Percentiles rank a stretch among this genome's conserved stretches.
Conservation (phyloP, 2,113 vertebrate species). For the Oplegnathus fasciatus region DNA sequence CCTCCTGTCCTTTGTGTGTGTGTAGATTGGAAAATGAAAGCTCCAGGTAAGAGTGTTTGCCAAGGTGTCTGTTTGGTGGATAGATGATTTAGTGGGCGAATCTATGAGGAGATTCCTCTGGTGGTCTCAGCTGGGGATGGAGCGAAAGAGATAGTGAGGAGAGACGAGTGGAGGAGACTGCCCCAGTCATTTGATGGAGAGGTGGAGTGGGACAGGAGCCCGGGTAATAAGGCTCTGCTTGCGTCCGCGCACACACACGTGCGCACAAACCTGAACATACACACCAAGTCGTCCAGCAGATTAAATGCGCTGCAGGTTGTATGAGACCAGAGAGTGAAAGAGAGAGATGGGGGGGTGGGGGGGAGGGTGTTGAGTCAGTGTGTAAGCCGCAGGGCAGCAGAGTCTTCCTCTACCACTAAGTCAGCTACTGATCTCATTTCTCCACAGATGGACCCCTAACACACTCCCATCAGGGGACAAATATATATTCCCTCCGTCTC, state of each 20-base stretch:
- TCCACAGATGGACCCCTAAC: constrained; percentile 80
- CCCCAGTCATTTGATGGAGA: constrained; percentile 69
- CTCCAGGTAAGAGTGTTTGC: constrained; percentile 65
- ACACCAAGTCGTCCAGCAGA: constrained; percentile 59
- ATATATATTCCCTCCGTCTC: constrained; percentile 72
- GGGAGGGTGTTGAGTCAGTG: constrained; percentile 64
- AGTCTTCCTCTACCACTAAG: constrained; percentile 77
- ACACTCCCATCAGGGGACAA: constrained; percentile 76
- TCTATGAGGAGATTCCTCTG: constrained; percentile 69
- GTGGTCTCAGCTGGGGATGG: constrained; percentile 65
- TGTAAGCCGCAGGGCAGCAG: constrained; percentile 78
- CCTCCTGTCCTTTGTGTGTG: constrained; percentile 25
- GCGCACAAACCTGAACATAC: constrained; percentile 23
- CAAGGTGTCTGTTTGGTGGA: constrained; percentile 58
- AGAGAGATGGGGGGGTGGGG: constrained; percentile 4
- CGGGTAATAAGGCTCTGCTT: constrained; percentile 64
- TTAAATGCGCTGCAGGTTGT: constrained; percentile 74
- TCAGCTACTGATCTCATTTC: constrained; percentile 80
- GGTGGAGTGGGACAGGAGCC: constrained; percentile 52
- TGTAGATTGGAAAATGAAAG: constrained; percentile 68
- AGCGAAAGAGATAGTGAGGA: constrained; percentile 51
- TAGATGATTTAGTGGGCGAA: constrained; percentile 76
- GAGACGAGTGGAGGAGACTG: constrained; percentile 51
- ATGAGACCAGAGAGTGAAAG: constrained; percentile 55
- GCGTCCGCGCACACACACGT: not conserved